phyloP scores from a whole-genome alignment of 2,797 vertebrate genomes.

The Phrynocephalus forsythii region DNA sequence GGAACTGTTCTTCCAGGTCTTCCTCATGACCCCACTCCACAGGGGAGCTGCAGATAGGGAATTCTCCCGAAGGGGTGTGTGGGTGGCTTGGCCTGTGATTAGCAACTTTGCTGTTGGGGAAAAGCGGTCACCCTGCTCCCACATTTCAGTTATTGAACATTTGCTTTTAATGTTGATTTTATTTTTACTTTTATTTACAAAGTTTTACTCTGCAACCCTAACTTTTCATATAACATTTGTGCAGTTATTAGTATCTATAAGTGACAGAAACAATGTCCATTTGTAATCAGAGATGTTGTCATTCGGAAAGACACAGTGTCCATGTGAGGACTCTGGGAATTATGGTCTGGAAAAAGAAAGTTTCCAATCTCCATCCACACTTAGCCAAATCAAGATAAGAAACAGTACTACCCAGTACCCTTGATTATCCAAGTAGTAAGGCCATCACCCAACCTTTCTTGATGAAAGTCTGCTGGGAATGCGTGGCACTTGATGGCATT shows the following conservation, averaged over 20 bases:
- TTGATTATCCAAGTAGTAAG: background rate
- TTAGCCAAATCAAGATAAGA: background rate
- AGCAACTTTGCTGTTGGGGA: no score
- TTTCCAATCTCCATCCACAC: background rate
- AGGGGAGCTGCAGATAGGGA: no score
- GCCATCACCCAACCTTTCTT: background rate
- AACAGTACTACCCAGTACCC: background rate
- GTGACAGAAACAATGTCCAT: no score
- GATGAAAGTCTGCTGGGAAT: background rate
- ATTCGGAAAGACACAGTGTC: background rate
- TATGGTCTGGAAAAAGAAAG: no score
- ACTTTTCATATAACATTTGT: rapidly evolving
- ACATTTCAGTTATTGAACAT: background rate
- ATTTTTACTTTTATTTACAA: background rate
- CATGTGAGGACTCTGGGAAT: no score
- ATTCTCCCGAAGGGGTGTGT: no score
- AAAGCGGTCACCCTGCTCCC: no score
- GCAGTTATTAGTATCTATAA: background rate
- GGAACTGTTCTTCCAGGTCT: no score
- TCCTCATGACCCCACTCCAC: no score
- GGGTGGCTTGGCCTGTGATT: no score
- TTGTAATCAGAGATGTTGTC: background rate
- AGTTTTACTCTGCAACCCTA: background rate
- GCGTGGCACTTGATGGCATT: background rate
- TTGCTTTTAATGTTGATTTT: background rate